Percentiles rank a stretch among this genome's conserved stretches.
Conservation (phyloP, 64 coral and sea anemone species). For the Anthopleura sola region DNA sequence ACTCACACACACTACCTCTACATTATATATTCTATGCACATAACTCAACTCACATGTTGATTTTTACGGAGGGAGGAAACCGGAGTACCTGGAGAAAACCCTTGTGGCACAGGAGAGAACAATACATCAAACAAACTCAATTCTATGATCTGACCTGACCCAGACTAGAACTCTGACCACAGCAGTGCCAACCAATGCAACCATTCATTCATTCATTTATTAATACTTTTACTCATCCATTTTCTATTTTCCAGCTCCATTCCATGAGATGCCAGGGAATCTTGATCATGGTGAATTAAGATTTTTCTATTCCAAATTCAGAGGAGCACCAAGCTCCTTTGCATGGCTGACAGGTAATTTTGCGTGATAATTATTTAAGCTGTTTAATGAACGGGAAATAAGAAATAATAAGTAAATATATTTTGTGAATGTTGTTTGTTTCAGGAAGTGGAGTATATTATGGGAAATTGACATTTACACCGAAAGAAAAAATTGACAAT, state of each 20-base stretch:
- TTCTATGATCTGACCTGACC: no score
- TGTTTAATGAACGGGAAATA: no score
- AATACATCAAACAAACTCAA: no score
- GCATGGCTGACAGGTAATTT: conserved; percentile 89
- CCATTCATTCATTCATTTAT: not conserved
- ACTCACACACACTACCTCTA: no score
- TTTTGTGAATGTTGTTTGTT: not conserved
- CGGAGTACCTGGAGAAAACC: no score
- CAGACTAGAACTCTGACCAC: no score
- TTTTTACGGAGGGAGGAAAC: no score
- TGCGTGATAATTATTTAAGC: no score
- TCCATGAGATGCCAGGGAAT: conserved; percentile 81
- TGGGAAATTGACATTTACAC: conserved; percentile 70
- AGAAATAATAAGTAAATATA: no score
- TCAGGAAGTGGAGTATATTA: conserved; percentile 86
- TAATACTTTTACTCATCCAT: not conserved
- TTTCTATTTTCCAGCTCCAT: conserved; percentile 55
- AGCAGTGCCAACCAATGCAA: not conserved
- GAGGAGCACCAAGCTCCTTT: conserved; percentile 88
- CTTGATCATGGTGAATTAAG: conserved; percentile 59
- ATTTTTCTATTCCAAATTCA: conserved; percentile 80
- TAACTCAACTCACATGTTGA: no score
- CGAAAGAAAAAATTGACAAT: conserved; percentile 39
- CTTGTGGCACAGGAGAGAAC: no score
- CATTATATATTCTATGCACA: no score